These are phyloP conservation scores for Ophioderma brevispina DNA, from an alignment of 35 echinoderm and acorn worm species.

Conservation along the genomic window DNA sequence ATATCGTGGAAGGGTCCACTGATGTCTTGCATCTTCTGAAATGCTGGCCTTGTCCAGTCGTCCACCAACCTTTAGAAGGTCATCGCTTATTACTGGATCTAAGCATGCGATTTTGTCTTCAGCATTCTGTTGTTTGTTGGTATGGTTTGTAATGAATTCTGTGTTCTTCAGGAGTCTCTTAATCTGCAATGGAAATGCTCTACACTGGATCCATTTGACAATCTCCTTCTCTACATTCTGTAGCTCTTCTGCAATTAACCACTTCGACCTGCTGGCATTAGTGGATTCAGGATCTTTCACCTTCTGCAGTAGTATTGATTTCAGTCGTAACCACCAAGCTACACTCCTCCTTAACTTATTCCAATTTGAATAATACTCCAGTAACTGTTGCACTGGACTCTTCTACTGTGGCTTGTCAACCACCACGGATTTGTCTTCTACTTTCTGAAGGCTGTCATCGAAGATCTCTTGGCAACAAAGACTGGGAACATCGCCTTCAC, in stretches of 20 bases:
- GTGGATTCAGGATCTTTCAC: background rate
- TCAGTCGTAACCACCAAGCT: too few relatives aligned
- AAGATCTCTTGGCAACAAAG: conserved; percentile 8
- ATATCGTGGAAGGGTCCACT: background rate
- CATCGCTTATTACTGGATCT: conserved; percentile 16
- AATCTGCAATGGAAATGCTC: background rate
- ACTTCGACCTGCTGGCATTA: background rate
- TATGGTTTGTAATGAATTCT: background rate
- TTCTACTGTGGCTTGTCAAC: background rate
- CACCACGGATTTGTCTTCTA: too few relatives aligned
- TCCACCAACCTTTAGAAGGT: conserved; percentile 44
- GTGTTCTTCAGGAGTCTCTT: too few relatives aligned
- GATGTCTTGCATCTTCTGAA: conserved; percentile 30
- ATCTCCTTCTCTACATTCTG: conserved; percentile 10
- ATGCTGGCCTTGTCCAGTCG: conserved; percentile 37
- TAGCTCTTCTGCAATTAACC: background rate
- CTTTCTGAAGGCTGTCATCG: conserved; percentile 15
- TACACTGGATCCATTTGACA: conserved; percentile 4
- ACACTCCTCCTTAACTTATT: too few relatives aligned
- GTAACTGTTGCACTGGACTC: background rate
- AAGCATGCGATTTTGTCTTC: background rate
- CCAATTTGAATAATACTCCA: too few relatives aligned
- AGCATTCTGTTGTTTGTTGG: background rate
- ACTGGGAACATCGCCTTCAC: background rate
- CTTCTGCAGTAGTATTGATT: too few relatives aligned